These are phyloP conservation scores for Nasonia vitripennis DNA, from an alignment of 1,140 invertebrate genomes.

Conservation along the genomic window DNA sequence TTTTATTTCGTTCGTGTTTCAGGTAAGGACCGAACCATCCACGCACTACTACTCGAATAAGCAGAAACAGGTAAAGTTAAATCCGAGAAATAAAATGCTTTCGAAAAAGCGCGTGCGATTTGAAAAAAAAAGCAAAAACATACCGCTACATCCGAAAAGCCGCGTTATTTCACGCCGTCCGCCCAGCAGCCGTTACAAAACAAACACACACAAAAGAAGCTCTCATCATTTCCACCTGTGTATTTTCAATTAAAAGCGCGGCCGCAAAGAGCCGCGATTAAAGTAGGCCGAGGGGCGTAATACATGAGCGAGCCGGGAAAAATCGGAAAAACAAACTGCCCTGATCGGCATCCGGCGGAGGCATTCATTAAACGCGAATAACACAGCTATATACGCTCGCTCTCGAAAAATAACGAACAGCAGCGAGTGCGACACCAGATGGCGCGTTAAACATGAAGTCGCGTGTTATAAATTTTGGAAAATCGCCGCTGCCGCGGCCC, in stretches of 20 bases:
- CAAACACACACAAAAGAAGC: not conserved
- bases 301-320: not conserved
- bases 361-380: slow-evolving; percentile 21
- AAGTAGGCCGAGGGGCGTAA: slow-evolving; percentile 1
- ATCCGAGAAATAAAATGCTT: not conserved
- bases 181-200: not conserved
- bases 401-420: not conserved
- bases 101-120: not conserved
- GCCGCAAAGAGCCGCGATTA: not conserved
- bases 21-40: not conserved
- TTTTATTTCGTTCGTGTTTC: not conserved
- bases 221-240: slow-evolving; percentile 11
- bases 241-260: slow-evolving; percentile 25
- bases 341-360: not conserved
- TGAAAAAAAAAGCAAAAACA: not conserved
- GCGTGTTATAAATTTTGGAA: slow-evolving; percentile 40
- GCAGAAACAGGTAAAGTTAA: not conserved
- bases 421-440: not conserved
- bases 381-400: not conserved
- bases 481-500: slow-evolving; percentile 7
- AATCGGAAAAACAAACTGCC: not conserved
- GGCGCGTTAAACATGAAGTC: slow-evolving; percentile 5
- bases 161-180: not conserved
- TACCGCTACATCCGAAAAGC: no score
- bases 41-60: not conserved